Evolutionary conservation across 2,797 vertebrate species (phyloP).

Genomic region (Squalus acanthias): DNA sequence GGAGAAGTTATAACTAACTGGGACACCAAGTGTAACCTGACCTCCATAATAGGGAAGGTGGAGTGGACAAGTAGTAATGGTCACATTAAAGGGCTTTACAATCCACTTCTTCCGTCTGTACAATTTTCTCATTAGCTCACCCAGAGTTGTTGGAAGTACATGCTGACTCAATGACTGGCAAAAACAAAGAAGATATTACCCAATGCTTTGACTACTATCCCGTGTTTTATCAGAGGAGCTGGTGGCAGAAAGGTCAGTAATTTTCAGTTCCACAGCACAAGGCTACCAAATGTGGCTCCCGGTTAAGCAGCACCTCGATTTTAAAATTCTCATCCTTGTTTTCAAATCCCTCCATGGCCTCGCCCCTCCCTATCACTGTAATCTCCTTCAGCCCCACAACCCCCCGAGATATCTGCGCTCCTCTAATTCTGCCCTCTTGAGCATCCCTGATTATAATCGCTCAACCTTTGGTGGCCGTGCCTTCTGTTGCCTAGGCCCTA

Average conservation of each 20-base stretch:
- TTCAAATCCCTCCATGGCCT: too few relatives aligned
- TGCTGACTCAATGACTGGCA: not conserved
- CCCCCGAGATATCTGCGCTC: too few relatives aligned
- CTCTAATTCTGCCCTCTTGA: too few relatives aligned
- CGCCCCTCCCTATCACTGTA: too few relatives aligned
- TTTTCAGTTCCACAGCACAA: not conserved
- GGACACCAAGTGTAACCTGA: not conserved
- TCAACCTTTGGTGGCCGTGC: too few relatives aligned
- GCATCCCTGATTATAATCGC: too few relatives aligned
- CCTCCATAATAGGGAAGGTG: not conserved
- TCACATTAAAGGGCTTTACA: not conserved
- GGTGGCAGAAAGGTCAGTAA: not conserved
- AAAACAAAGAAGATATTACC: not conserved
- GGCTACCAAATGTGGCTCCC: not conserved
- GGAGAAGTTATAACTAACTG: not conserved
- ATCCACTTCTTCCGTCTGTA: not conserved
- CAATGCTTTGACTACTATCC: not conserved
- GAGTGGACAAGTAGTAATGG: not conserved
- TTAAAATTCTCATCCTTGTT: too few relatives aligned
- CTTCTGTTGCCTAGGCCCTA: too few relatives aligned
- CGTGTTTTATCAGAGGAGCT: not conserved
- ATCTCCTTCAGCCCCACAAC: too few relatives aligned
- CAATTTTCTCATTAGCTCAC: not conserved
- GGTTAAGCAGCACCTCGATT: too few relatives aligned
- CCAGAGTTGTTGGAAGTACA: not conserved